Evolutionary conservation across 2,113 vertebrate species (phyloP), one percentile per base, ranked within the genome.

Genomic region (Bos indicus): DNA sequence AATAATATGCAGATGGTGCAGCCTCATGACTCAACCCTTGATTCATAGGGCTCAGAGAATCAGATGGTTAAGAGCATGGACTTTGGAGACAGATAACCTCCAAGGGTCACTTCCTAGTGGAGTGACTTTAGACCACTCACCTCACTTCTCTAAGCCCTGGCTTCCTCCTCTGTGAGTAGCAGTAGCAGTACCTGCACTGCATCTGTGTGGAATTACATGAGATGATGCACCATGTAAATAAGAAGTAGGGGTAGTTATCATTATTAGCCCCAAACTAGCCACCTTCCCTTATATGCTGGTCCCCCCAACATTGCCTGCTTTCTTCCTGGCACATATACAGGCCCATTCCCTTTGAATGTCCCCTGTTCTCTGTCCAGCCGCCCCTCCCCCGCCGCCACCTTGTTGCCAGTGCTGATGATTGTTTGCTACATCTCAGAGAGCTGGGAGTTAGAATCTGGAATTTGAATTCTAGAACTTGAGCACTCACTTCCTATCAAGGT

Each of bases 331-430:
- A 33, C 26, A 43, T 9, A 88, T 60, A 25, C 4, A 1, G 28
- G 25, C 48, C 30, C 11, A 16, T 54, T 33, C 26, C 54, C 57
- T 91, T n/a, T 64, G 46, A 77, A 13, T 2, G 5, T 74, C 33
- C 51, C 51, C 59, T 33, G 0, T 14, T 21, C 15, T 36, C 48
- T 25, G 33, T 33, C 54, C 26, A 40, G 57, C 19, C 40, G 15
- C 80, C 14, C 0, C 2, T 3, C 2, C 11, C 25, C 26, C 5
- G 5, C 2, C 4, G 51, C 4, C 4, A 23, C 4, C n/a, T n/a
- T 52, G 52, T 46, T 17, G 6, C 15, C 62, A 14, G 14, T 2
- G 71, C 43, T 3, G n/a, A 52, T 0, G 3, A 1, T 25, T 10
- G 1, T 48, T 43, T 80, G 85, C 85, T 59, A 13, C 2, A 4